Base-by-base conservation (phyloP, 2,888 invertebrate genomes). In the Lasioglossum morio region DNA sequence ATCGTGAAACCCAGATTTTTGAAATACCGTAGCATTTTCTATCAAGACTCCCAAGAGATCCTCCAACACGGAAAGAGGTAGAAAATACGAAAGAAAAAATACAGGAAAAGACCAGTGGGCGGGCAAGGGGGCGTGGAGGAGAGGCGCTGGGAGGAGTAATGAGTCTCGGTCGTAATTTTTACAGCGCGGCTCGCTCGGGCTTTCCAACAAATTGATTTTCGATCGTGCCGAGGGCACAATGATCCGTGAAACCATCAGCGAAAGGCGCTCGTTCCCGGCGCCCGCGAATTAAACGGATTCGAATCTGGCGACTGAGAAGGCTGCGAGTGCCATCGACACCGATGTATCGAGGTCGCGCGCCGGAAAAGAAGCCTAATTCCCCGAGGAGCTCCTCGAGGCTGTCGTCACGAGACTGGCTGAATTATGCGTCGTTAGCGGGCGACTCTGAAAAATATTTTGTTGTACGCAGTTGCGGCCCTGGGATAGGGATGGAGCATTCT, bases 401-500 rank as follows among this genome's bases (percentile, higher is more conserved):
- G 84, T 86, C 84, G 85, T 84, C 90, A 84, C 83, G 70, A 78
- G 88, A 85, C 77, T 89, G 89, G 90, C 91, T 88, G 91, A 92
- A 92, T 92, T 92, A 92, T 90, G 88, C 88, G 81, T 92, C 92
- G 89, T 92, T 89, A 88, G 77, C 63, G 74, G 80, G 46, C 16
- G 16, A 5, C 46, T 16, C 46, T 46, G 46, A 46, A 46, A 5
- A 16, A 1, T 73, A 81, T 72, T 60, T 70, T 48, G 74, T 48
- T 57, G 60, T 37, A 23, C 8, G 75, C 37, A 40, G 27, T 53
- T 19, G 5, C 30, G 72, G 46, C 3, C 34, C 37, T 27, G 75
- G 40, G 57, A 84, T 80, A 70, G 70, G 63, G 43, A 60, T 12
- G 14, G 4, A 43, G 14, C 80, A 34, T 82, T 82, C 85, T 66